These are phyloP conservation scores for Montipora cactus DNA, from an alignment of 64 coral and sea anemone genomes.

Conservation along the genomic window DNA sequence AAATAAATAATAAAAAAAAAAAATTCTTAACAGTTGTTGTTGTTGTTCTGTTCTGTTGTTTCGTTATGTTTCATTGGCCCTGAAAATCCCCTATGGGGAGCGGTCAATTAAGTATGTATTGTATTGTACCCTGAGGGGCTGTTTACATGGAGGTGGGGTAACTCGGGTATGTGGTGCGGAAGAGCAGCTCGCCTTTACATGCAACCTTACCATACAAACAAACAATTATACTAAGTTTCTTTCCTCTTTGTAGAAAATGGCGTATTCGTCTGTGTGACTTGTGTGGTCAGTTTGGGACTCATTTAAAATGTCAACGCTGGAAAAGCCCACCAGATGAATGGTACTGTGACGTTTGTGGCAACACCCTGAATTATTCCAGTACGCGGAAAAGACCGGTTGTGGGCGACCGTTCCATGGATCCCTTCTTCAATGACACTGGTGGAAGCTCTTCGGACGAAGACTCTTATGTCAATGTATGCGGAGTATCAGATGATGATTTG, in stretches of 20 bases:
- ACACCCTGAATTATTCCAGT: not conserved
- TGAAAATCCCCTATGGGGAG: too few species aligned
- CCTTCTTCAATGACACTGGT: not conserved
- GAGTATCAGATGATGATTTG: constrained; percentile 25
- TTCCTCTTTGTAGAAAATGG: constrained; percentile 67
- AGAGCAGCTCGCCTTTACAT: too few species aligned
- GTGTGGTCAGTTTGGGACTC: constrained; percentile 92
- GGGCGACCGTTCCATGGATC: constrained; percentile 56
- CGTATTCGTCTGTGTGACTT: constrained; percentile 69
- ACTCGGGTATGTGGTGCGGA: too few species aligned
- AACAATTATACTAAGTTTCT: not conserved
- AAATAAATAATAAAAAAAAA: too few species aligned
- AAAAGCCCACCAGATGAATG: constrained; percentile 49
- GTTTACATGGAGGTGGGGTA: too few species aligned
- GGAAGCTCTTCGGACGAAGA: constrained; percentile 24
- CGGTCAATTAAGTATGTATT: too few species aligned
- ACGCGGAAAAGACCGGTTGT: constrained; percentile 23
- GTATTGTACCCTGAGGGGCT: too few species aligned
- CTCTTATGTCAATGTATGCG: constrained; percentile 7
- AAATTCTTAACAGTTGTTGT: too few species aligned
- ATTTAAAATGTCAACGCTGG: constrained; percentile 80
- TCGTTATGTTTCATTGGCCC: too few species aligned
- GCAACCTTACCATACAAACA: too few species aligned
- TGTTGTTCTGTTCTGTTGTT: too few species aligned
- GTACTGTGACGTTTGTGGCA: constrained; percentile 64